phyloP scores from a whole-genome alignment of 1,140 invertebrate genomes.

The Hesperophylax magnus region DNA sequence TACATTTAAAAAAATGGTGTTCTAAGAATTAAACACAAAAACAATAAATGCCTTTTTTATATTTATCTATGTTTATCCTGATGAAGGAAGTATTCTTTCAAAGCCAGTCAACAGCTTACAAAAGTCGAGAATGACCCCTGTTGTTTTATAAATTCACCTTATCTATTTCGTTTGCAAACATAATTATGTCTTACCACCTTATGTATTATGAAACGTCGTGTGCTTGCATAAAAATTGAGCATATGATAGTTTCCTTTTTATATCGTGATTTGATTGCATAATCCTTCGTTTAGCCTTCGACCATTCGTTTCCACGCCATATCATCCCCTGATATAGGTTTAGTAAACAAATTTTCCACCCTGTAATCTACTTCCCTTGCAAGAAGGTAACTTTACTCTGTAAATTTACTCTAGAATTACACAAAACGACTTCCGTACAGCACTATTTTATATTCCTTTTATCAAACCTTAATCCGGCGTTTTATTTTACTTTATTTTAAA shows the following conservation, averaged over 20 bases:
- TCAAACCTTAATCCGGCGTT: neutral
- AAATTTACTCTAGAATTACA: conserved; percentile 9
- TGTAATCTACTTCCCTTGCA: neutral
- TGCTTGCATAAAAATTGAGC: no score
- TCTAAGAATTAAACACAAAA: no score
- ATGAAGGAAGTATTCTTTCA: no score
- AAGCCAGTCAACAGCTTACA: no score
- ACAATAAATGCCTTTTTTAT: no score
- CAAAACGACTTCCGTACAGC: neutral
- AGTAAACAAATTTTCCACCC: neutral
- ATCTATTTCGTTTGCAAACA: no score
- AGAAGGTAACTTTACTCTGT: neutral
- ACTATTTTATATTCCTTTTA: conserved; percentile 6
- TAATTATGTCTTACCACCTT: no score
- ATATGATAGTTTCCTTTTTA: neutral
- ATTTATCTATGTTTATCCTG: no score
- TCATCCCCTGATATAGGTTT: neutral
- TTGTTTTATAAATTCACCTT: no score
- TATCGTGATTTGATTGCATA: neutral
- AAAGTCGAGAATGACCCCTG: no score
- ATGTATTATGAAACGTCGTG: no score
- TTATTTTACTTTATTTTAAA: neutral
- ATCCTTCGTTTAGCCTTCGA: neutral
- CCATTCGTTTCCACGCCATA: neutral
- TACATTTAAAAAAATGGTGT: no score